These are phyloP conservation scores for Dolichopus griseipennis DNA, from an alignment of 2,888 invertebrate genomes.

Conservation along the genomic window DNA sequence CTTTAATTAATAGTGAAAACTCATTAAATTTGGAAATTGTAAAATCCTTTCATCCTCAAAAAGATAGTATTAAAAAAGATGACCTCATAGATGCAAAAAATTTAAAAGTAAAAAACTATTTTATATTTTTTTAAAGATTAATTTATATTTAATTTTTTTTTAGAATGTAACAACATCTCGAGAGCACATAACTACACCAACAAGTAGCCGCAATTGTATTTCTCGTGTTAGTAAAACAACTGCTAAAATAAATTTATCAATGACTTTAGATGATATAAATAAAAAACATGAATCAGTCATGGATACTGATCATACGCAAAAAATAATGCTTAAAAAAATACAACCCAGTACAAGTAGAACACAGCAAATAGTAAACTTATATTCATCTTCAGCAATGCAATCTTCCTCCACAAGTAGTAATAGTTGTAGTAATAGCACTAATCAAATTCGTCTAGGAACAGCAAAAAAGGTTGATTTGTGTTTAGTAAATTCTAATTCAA, in stretches of 20 bases:
- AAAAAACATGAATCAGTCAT: not conserved
- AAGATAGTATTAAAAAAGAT: conserved; percentile 15
- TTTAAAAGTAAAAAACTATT: not conserved
- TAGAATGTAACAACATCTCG: not conserved
- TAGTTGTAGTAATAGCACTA: conserved; percentile 7
- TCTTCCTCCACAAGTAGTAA: conserved; percentile 7
- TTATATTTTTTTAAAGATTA: not conserved
- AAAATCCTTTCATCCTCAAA: conserved; percentile 21
- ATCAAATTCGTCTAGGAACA: conserved; percentile 11
- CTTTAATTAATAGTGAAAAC: conserved; percentile 35
- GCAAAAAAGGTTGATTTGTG: conserved; percentile 27
- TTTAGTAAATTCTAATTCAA: conserved; percentile 37
- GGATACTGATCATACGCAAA: not conserved
- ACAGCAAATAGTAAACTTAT: not conserved
- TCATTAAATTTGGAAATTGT: conserved; percentile 40
- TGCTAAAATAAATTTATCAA: conserved; percentile 41
- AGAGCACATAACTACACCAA: conserved; percentile 35
- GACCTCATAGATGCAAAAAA: not conserved
- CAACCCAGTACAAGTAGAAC: conserved; percentile 11
- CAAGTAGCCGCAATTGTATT: conserved; percentile 39
- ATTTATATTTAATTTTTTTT: not conserved
- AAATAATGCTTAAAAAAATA: not conserved
- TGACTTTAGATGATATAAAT: conserved; percentile 27
- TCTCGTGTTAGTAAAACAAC: conserved; percentile 41
- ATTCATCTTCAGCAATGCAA: not conserved